Evolutionary conservation across 2,888 invertebrate genomes (phyloP).

Genomic region (Drosophila neonasuta): DNA sequence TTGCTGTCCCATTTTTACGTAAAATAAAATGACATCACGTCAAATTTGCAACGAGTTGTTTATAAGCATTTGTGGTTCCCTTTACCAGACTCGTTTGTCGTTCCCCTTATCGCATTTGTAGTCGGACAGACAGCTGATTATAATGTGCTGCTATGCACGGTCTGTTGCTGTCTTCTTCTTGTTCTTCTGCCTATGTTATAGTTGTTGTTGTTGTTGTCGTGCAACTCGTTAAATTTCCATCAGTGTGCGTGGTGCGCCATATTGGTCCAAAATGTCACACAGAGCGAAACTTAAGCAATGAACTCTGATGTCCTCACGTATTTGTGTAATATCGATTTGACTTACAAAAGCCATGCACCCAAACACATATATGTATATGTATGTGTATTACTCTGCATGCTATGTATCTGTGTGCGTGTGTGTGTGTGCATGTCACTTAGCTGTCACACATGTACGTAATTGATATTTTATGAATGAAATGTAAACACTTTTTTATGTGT

Average conservation of each 20-base stretch:
- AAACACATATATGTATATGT: not conserved
- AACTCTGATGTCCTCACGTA: slow-evolving; percentile 77
- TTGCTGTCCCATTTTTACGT: not conserved
- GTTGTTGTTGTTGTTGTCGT: slow-evolving; percentile 33
- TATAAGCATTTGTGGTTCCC: slow-evolving; percentile 43
- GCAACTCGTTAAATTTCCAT: slow-evolving; percentile 77
- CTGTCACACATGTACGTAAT: slow-evolving; percentile 75
- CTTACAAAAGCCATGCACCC: slow-evolving; percentile 60
- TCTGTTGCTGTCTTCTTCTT: slow-evolving; percentile 25
- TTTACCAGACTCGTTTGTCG: not conserved
- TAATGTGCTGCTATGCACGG: slow-evolving; percentile 59
- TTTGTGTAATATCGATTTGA: slow-evolving; percentile 74
- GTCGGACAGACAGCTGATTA: slow-evolving; percentile 64
- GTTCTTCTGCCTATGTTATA: not conserved
- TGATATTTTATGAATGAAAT: slow-evolving; percentile 78
- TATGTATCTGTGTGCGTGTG: slow-evolving; percentile 1
- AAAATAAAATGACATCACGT: slow-evolving; percentile 27
- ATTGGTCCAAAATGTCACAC: slow-evolving; percentile 69
- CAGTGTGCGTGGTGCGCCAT: slow-evolving; percentile 69
- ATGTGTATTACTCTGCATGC: not conserved
- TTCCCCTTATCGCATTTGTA: slow-evolving; percentile 13
- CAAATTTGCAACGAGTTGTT: slow-evolving; percentile 58
- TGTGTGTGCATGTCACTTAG: slow-evolving; percentile 43
- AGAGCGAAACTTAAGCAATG: slow-evolving; percentile 64
- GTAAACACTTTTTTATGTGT: slow-evolving; percentile 74